These are phyloP conservation scores for Crocuta crocuta DNA, from an alignment of 2,113 vertebrate species.

Conservation along the genomic window DNA sequence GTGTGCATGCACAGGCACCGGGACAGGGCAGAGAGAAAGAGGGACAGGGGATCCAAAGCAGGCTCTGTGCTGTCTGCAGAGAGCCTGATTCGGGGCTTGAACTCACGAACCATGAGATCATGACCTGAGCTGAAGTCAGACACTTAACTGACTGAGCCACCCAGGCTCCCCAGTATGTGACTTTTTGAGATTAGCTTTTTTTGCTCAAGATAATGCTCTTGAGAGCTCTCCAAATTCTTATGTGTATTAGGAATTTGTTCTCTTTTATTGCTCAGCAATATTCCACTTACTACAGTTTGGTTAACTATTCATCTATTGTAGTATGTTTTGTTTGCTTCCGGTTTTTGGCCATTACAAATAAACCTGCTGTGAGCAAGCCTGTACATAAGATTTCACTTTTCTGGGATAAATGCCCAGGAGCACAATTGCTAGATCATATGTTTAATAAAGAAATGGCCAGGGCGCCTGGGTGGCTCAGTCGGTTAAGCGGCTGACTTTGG, in stretches of 20 bases:
- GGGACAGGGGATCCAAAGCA: too few relatives aligned
- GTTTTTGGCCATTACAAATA: slow-evolving; percentile 41
- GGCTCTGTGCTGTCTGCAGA: too few relatives aligned
- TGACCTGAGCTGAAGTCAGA: too few relatives aligned
- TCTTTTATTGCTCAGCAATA: slow-evolving; percentile 17
- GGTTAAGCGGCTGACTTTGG: too few relatives aligned
- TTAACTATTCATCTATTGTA: neutral
- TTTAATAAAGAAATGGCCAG: neutral
- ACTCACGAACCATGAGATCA: too few relatives aligned
- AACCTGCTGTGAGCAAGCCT: neutral
- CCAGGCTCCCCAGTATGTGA: neutral
- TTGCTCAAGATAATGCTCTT: neutral
- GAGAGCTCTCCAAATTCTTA: neutral
- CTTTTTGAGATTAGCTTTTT: neutral
- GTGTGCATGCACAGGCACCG: too few relatives aligned
- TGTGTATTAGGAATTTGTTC: neutral
- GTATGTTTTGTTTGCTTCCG: slow-evolving; percentile 21
- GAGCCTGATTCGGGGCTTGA: too few relatives aligned
- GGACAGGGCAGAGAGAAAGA: too few relatives aligned
- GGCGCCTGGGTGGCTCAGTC: too few relatives aligned
- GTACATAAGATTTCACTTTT: neutral
- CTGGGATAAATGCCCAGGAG: neutral
- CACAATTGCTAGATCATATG: neutral
- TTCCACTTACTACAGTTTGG: neutral
- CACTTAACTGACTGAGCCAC: too few relatives aligned